A percentile compares a stretch with the other conserved stretches of the same genome.
Conservation (phyloP, 2,113 vertebrate species). For the Acrocephalus kingi region DNA sequence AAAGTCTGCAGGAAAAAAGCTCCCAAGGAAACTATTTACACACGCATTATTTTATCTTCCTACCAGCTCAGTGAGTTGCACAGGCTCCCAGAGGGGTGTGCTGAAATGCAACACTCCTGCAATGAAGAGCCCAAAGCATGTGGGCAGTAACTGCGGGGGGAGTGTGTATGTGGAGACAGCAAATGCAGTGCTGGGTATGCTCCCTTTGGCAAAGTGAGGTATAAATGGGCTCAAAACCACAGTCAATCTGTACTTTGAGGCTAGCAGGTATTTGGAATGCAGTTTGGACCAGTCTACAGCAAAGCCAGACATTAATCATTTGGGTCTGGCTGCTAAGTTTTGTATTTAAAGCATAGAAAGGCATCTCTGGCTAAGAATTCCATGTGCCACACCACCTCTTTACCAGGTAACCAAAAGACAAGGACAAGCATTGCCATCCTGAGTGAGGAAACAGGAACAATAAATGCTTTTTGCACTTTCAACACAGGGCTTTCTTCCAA, state of each 20-base stretch:
- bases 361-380: not conserved
- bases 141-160: accelerated
- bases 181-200: not conserved
- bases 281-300: not conserved
- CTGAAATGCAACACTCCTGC: not conserved
- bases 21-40: not conserved
- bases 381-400: not conserved
- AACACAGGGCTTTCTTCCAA: not conserved
- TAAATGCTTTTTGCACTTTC: not conserved
- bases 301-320: not conserved
- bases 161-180: not conserved
- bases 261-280: not conserved
- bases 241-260: not conserved
- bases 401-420: not conserved
- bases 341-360: not conserved
- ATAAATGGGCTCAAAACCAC: not conserved
- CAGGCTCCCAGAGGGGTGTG: not conserved
- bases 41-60: not conserved
- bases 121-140: not conserved
- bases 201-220: not conserved
- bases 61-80: not conserved
- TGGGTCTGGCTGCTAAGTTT: not conserved
- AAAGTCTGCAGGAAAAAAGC: not conserved
- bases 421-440: accelerated
- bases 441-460: not conserved